Evolutionary conservation across 2,113 vertebrate species (phyloP).

Genomic region (Mus spicilegus): DNA sequence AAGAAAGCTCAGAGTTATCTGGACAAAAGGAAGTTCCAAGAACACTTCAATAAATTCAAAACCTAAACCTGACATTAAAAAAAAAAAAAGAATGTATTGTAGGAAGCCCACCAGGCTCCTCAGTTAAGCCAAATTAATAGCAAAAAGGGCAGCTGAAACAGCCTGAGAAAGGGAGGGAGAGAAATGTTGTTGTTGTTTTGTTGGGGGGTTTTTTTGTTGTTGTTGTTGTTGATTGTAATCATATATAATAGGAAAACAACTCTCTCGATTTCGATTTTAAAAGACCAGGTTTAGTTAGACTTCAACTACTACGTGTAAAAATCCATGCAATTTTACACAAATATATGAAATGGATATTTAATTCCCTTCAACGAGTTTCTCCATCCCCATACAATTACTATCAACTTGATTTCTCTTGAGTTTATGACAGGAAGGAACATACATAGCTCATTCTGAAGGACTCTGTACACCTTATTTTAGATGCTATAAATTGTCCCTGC

Average conservation of each 20-base stretch:
- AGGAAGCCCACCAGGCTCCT: background rate
- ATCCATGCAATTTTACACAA: background rate
- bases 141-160: background rate
- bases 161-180: background rate
- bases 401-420: slow-evolving; percentile 7
- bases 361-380: background rate
- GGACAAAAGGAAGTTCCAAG: background rate
- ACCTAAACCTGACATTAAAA: background rate
- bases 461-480: background rate
- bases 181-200: too few relatives aligned
- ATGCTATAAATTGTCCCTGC: background rate
- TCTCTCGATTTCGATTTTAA: slow-evolving; percentile 2
- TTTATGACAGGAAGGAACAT: background rate
- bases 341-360: background rate
- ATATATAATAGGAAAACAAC: background rate
- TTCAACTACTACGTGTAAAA: slow-evolving; percentile 6
- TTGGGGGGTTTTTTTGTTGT: too few relatives aligned
- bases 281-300: slow-evolving; percentile 5
- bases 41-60: slow-evolving; percentile 10
- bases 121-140: background rate
- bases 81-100: background rate
- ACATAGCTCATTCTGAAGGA: background rate
- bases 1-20: slow-evolving; percentile 5
- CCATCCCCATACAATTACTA: background rate
- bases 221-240: background rate